phyloP scores from a whole-genome alignment of 2,113 vertebrate genomes.

The Galeopterus variegatus region DNA sequence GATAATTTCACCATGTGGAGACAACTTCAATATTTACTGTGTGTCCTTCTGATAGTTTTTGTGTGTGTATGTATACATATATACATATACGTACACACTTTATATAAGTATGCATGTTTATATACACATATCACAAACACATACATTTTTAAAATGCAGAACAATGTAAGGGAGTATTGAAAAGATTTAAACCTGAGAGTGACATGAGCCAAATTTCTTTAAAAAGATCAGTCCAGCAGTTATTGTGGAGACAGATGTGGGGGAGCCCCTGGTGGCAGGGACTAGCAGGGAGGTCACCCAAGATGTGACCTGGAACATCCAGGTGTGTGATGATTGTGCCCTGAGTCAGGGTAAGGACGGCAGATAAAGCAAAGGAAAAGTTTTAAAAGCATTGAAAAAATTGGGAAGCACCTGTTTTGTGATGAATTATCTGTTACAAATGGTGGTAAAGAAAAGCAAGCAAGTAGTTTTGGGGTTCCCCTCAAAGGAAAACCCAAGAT shows the following conservation, averaged over 20 bases:
- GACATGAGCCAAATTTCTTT: neutral
- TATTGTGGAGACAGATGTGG: neutral
- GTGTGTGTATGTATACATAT: too few species aligned
- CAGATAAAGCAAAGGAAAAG: neutral
- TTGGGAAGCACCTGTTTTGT: fast-evolving
- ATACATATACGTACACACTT: too few species aligned
- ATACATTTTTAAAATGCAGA: neutral
- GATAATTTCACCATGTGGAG: neutral
- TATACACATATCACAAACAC: neutral
- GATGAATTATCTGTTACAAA: fast-evolving
- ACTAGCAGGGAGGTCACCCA: neutral
- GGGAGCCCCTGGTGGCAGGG: neutral
- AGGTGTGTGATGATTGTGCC: fast-evolving
- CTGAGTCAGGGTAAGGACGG: neutral
- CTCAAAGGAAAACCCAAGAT: neutral
- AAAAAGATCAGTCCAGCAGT: neutral
- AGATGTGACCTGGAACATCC: fast-evolving
- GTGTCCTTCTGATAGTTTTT: neutral
- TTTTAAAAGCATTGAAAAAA: neutral
- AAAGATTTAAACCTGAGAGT: neutral
- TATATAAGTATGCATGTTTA: neutral
- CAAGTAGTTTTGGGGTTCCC: too few species aligned
- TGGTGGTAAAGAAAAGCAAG: neutral
- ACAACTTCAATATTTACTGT: neutral
- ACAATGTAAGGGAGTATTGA: too few species aligned